Conservation (phyloP, 2,797 vertebrate genomes). For the Neomorphus geoffroyi region DNA sequence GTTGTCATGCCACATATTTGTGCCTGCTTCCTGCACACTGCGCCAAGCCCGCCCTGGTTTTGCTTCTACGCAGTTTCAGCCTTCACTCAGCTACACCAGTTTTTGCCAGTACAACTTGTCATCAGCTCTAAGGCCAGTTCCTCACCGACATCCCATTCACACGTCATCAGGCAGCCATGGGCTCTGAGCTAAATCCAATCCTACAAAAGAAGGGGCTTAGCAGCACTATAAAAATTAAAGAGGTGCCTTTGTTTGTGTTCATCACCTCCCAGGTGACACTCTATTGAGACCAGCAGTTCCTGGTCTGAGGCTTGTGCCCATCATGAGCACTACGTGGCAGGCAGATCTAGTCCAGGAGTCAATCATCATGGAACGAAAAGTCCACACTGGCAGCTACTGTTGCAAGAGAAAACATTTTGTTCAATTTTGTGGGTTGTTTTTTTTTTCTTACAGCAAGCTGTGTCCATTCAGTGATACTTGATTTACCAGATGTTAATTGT, state of each 20-base stretch:
- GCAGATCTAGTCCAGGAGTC: background rate
- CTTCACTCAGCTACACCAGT: conserved; percentile 21
- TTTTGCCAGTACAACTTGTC: conserved; percentile 46
- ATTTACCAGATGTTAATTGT: background rate
- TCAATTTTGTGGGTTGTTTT: background rate
- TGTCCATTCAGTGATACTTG: background rate
- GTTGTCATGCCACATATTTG: background rate
- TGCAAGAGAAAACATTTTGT: background rate
- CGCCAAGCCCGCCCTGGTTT: background rate
- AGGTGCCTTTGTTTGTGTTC: conserved; percentile 29
- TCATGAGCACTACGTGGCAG: background rate
- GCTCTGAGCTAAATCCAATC: conserved; percentile 12
- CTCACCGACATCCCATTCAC: background rate
- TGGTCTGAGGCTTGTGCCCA: background rate
- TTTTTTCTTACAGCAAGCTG: background rate
- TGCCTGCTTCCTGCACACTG: background rate
- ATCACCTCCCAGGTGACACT: conserved; percentile 22
- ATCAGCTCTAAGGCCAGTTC: conserved; percentile 39
- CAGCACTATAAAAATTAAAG: conserved; percentile 31
- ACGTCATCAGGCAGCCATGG: conserved; percentile 35
- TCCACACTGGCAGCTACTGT: background rate
- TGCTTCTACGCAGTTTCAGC: background rate
- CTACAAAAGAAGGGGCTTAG: conserved; percentile 41
- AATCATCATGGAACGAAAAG: background rate
- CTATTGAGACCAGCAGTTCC: background rate